These are phyloP conservation scores for Nemopilema nomurai DNA, from an alignment of 30 jellyfish, hydroid and myxozoan genomes.

Conservation along the genomic window DNA sequence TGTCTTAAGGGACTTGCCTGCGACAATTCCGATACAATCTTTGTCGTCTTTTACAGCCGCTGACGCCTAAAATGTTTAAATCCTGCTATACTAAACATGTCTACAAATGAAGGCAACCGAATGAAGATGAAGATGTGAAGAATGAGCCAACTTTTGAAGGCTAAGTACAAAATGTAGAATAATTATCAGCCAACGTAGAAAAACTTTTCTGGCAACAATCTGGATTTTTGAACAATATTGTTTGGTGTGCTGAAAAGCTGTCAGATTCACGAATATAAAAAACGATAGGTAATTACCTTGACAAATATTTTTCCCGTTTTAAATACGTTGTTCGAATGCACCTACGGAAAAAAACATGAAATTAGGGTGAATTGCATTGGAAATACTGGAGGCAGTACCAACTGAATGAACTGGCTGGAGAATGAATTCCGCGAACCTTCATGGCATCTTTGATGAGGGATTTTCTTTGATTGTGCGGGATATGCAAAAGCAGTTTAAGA, in stretches of 20 bases:
- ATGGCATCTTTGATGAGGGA: slow-evolving; percentile 19
- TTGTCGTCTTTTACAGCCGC: slow-evolving; percentile 26
- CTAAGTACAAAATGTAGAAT: no score
- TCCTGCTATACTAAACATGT: no score
- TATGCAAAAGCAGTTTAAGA: background rate
- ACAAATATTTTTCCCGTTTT: slow-evolving; percentile 29
- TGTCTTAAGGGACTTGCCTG: background rate
- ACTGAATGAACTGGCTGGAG: background rate
- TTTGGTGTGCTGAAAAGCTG: no score
- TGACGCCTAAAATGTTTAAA: slow-evolving; percentile 25
- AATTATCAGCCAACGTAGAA: no score
- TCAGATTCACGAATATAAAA: background rate
- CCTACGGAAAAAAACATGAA: slow-evolving; percentile 4
- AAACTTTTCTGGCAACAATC: no score
- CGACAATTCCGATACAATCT: slow-evolving; percentile 1
- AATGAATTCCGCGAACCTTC: background rate
- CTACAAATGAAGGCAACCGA: no score
- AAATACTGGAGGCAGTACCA: background rate
- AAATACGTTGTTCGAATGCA: background rate
- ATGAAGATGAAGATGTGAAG: no score
- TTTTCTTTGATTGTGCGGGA: slow-evolving; percentile 47
- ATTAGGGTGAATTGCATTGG: no score
- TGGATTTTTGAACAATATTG: no score
- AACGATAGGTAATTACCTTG: slow-evolving; percentile 1
- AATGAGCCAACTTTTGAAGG: no score